These are phyloP conservation scores for Rhinichthys osculus DNA, from an alignment of 2,797 vertebrate genomes.

Conservation along the genomic window DNA sequence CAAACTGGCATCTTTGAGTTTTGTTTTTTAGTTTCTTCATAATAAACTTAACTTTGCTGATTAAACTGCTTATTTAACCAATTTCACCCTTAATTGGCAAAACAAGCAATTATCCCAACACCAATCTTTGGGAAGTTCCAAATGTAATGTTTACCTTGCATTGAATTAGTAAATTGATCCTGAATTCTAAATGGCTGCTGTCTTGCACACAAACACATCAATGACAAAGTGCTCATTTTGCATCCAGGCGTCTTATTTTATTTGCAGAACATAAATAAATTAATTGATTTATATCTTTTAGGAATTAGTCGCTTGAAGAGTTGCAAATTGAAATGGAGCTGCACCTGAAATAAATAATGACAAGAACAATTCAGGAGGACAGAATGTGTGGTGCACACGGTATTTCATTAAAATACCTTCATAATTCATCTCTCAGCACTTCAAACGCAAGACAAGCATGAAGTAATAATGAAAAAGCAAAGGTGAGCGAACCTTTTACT, in stretches of 20 bases:
- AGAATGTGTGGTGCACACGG: not conserved
- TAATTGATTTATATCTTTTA: not conserved
- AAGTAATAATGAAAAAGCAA: not conserved
- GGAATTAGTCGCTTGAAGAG: slow-evolving; percentile 28
- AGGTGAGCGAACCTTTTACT: not conserved
- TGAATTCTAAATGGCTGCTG: not conserved
- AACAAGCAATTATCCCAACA: slow-evolving; percentile 1
- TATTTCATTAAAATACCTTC: slow-evolving; percentile 15
- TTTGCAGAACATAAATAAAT: not conserved
- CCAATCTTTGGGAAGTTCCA: not conserved
- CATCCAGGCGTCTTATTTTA: not conserved
- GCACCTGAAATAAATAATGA: slow-evolving; percentile 18
- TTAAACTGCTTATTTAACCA: slow-evolving; percentile 43
- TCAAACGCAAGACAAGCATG: not conserved
- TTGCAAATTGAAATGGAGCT: slow-evolving; percentile 25
- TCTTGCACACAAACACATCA: not conserved
- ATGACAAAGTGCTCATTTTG: not conserved
- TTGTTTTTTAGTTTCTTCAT: not conserved
- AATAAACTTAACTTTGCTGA: not conserved
- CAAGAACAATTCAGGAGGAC: not conserved
- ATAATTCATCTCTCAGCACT: not conserved
- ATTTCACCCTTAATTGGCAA: slow-evolving; percentile 46
- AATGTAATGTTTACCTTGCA: not conserved
- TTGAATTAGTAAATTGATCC: not conserved
- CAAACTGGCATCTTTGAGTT: not conserved